Percentiles rank a stretch among this genome's conserved stretches.
Conservation (phyloP, 1,140 invertebrate genomes). For the Papilio helenus region DNA sequence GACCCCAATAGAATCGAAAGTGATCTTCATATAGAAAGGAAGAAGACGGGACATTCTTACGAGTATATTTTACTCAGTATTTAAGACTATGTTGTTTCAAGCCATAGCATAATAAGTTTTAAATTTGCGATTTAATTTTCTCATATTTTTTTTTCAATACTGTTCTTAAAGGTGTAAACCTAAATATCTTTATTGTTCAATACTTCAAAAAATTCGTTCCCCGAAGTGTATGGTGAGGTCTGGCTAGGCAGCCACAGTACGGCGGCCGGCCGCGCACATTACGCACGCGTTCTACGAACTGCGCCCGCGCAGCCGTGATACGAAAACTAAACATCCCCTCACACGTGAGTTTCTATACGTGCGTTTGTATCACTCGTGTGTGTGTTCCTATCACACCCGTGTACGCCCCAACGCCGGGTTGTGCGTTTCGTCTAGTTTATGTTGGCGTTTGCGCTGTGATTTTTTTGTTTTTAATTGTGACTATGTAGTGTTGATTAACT, state of each 20-base stretch:
- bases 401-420: slow-evolving; percentile 35
- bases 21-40: no score
- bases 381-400: slow-evolving; percentile 36
- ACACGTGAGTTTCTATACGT: slow-evolving; percentile 38
- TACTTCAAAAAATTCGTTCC: slow-evolving; percentile 6
- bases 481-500: neutral
- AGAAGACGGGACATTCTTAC: no score
- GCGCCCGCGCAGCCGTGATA: slow-evolving; percentile 54
- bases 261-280: slow-evolving; percentile 47
- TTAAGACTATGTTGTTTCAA: no score
- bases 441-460: slow-evolving; percentile 23
- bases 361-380: slow-evolving; percentile 48
- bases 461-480: slow-evolving; percentile 21
- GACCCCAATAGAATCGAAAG: no score
- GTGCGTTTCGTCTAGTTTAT: slow-evolving; percentile 37
- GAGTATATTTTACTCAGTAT: no score
- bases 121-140: neutral
- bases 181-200: slow-evolving; percentile 7
- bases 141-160: neutral
- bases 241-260: slow-evolving; percentile 45
- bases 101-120: no score
- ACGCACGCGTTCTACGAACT: slow-evolving; percentile 67
- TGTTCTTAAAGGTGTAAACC: neutral
- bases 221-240: neutral
- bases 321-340: slow-evolving; percentile 55